Percentiles rank a stretch among this genome's conserved stretches.
These are phyloP conservation scores for Heliornis fulica DNA, from an alignment of 2,113 vertebrate genomes.

Conservation along the genomic window DNA sequence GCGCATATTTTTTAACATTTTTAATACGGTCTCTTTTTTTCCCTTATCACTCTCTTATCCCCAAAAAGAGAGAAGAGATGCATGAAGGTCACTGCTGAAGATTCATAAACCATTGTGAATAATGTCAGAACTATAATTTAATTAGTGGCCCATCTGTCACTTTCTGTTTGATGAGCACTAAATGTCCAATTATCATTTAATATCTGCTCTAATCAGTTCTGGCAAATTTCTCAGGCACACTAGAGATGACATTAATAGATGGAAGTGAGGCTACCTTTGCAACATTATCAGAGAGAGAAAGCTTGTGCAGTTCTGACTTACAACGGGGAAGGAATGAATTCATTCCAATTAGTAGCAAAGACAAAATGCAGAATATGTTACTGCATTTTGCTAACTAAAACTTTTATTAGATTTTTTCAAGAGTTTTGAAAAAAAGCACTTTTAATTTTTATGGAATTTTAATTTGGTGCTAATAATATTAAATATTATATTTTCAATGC, in stretches of 20 bases:
- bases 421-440: neutral
- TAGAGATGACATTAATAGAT: conserved; percentile 85
- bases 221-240: conserved; percentile 91
- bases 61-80: conserved; percentile 63
- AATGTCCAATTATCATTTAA: conserved; percentile 99
- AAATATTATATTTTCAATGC: neutral
- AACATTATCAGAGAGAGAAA: conserved; percentile 63
- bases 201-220: conserved; percentile 99
- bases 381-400: neutral
- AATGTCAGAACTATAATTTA: conserved; percentile 98
- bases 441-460: neutral
- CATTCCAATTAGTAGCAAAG: conserved; percentile 61
- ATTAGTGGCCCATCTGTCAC: conserved; percentile 99
- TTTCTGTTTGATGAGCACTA: conserved; percentile 97
- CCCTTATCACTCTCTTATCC: conserved; percentile 1
- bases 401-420: neutral
- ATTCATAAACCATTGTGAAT: conserved; percentile 84
- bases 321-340: conserved; percentile 60
- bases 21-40: neutral
- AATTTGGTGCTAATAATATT: neutral
- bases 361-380: neutral
- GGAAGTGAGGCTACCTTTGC: conserved; percentile 75
- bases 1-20: conserved; percentile 11
- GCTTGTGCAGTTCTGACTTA: conserved; percentile 59
- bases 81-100: conserved; percentile 89